phyloP scores from a whole-genome alignment of 1,140 invertebrate genomes.

The Formica exsecta region DNA sequence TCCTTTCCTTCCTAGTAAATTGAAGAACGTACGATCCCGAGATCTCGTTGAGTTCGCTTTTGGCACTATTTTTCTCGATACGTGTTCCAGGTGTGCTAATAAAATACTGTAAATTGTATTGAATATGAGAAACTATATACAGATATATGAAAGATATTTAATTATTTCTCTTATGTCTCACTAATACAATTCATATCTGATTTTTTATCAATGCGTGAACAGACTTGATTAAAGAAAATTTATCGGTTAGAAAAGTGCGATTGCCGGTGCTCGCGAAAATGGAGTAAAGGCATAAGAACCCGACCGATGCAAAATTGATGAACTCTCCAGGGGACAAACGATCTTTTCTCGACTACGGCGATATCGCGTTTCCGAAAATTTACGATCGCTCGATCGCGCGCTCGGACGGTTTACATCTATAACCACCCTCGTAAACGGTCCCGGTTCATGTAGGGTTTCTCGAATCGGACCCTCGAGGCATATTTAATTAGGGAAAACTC shows the following conservation, averaged over 20 bases:
- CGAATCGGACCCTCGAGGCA: constrained; percentile 67
- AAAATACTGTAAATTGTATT: not conserved
- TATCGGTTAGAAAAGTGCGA: not conserved
- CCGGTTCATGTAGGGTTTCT: constrained; percentile 50
- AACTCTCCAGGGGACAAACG: constrained; percentile 39
- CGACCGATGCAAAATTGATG: constrained; percentile 23
- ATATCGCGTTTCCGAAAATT: constrained; percentile 59
- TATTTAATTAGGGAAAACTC: constrained; percentile 73
- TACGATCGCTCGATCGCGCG: constrained; percentile 58
- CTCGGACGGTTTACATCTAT: constrained; percentile 53
- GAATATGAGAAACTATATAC: not conserved
- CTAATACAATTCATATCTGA: not conserved
- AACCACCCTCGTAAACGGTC: constrained; percentile 65
- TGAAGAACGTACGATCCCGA: constrained; percentile 7
- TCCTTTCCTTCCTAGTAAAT: constrained; percentile 57
- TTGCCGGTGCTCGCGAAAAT: not conserved
- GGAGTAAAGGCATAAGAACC: not conserved
- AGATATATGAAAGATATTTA: not conserved
- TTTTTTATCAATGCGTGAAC: not conserved
- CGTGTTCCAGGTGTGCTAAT: not conserved
- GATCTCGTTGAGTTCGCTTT: not conserved
- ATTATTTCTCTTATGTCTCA: not conserved
- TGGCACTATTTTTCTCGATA: not conserved
- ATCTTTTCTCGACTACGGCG: constrained; percentile 68
- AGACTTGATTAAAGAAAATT: constrained; percentile 15